These are phyloP conservation scores for Lithophane leautieri DNA, from an alignment of 2,888 invertebrate species.

Conservation along the genomic window DNA sequence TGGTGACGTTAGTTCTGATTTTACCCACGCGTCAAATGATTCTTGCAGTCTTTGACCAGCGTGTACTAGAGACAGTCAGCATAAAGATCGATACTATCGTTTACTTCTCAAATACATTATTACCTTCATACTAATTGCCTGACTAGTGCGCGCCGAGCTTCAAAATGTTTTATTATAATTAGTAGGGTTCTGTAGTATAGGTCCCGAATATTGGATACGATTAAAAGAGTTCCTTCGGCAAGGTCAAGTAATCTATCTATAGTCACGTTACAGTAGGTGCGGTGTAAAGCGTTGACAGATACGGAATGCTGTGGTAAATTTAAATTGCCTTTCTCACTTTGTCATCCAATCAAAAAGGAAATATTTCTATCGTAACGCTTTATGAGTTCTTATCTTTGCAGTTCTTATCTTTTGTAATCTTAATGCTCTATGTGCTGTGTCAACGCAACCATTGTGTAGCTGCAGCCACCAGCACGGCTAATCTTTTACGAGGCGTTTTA, in stretches of 20 bases:
- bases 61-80: neutral
- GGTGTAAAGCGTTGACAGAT: neutral
- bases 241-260: neutral
- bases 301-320: neutral
- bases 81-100: neutral
- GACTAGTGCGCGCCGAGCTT: neutral
- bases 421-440: constrained; percentile 22
- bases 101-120: neutral
- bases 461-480: neutral
- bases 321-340: neutral
- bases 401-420: constrained; percentile 15
- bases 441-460: constrained; percentile 8
- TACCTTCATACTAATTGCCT: neutral
- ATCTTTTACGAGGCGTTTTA: neutral
- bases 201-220: neutral
- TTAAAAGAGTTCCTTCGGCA: neutral
- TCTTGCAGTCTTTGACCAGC: neutral
- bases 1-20: neutral
- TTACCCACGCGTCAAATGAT: neutral
- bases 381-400: neutral
- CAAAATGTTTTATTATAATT: neutral
- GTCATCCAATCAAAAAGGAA: neutral
- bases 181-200: neutral
- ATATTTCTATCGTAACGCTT: neutral
- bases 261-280: neutral